Base-by-base conservation (phyloP, 1,140 invertebrate genomes). In the Orius insidiosus region DNA sequence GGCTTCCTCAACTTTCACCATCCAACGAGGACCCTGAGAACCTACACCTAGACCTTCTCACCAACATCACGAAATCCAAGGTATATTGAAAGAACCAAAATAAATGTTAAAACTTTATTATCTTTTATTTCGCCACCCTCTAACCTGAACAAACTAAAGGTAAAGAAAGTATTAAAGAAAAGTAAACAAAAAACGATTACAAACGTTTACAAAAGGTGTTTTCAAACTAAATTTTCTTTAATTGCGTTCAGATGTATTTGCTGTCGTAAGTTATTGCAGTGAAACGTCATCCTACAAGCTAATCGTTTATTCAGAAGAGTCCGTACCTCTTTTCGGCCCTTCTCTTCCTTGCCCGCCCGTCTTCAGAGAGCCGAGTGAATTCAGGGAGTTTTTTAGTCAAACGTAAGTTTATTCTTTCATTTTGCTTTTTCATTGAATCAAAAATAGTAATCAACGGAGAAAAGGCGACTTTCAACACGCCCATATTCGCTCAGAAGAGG, bases 391-490 rank as follows among this genome's bases (percentile, higher is more conserved):
- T 85, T 0, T 64, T 88, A 24, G 84, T 87, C 2, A 89, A 89
- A 63, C 60, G 72, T 74, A 61, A 68, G 69, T 45, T 11, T 14
- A n/a, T n/a, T n/a, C n/a, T n/a, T n/a, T n/a, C n/a, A n/a, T n/a
- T n/a, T n/a, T n/a, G n/a, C n/a, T n/a, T n/a, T n/a, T n/a, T n/a
- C n/a, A n/a, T n/a, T n/a, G n/a, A n/a, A n/a, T n/a, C n/a, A n/a
- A n/a, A n/a, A n/a, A 6, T 55, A 75, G 72, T 88, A 46, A 89
- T 89, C 58, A 90, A 90, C 58, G 85, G 84, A 1, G 85, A 88
- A 54, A 89, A 89, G 57, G 83, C 85, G 1, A 82, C 85, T 1
- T 87, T 88, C 55, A 83, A 88, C 62, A 86, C 83, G 1, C 83
- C 84, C 0, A 83, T 80, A 7, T 90, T 90, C 58, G 75, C 83